Evolutionary conservation across 2,113 vertebrate species (phyloP), one percentile per base, ranked within the genome.

Genomic region (Pelvicachromis taeniatus): DNA sequence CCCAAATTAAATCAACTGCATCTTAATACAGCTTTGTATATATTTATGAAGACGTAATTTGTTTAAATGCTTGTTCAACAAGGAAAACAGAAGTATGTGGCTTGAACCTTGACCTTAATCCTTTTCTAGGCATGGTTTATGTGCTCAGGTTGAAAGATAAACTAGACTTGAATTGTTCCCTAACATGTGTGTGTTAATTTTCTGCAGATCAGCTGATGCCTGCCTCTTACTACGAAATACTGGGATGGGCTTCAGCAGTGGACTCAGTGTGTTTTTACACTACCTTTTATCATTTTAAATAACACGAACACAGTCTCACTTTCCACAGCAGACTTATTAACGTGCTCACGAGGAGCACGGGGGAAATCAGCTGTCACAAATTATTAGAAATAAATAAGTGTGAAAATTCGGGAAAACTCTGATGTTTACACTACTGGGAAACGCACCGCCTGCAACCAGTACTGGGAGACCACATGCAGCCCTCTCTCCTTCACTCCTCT

Each of bases 361-460:
- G 10, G 38, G 13, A 13, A 45, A 70, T 3, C 21, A 45, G n/a
- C 38, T 70, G 21, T 17, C 38, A 45, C 13, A 48, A 48, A 48
- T 48, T 0, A 48, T 29, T 73, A 48, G 40, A 73, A 19, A 10
- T 17, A 54, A 54, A 31, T 31, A 16, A 52, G 42, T 73, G 35
- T 42, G 13, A 31, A 9, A 52, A 54, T 21, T 1, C 2, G n/a
- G 4, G 19, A 21, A 52, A 54, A 31, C 2, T 0, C 23, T n/a
- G 26, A 75, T 31, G 42, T 73, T 31, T 52, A 8, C 3, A 12
- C 6, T 75, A n/a, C 45, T 75, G 26, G 75, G 13, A 42, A 85
- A 92, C 96, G 2, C 95, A 99, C 99, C 89, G 97, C 97, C 58
- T 97, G 93, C 70, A 99, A 97, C 99, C 99, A 99, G 92, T 98